Percentiles rank a stretch among this genome's conserved stretches.
These are phyloP conservation scores for Eulimnadia texana DNA, from an alignment of 1,140 invertebrate species.

Conservation along the genomic window DNA sequence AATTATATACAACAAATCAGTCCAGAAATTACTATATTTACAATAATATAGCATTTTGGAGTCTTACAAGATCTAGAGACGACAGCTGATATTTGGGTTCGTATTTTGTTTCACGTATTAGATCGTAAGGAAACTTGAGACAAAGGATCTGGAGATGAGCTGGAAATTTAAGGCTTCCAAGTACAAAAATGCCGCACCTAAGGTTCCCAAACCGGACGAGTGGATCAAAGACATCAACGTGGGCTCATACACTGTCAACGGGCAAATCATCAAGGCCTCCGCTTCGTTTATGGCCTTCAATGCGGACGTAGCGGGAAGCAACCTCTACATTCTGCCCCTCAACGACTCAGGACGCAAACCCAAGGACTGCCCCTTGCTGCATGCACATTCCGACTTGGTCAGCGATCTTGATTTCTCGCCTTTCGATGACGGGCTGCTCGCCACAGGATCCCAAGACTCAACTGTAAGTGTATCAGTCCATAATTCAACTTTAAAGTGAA, in stretches of 20 bases:
- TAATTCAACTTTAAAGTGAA: neutral
- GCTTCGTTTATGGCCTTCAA: slow-evolving; percentile 87
- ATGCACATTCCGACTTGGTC: slow-evolving; percentile 74
- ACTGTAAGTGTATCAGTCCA: slow-evolving; percentile 38
- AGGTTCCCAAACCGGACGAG: slow-evolving; percentile 78
- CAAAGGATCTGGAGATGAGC: too few relatives aligned
- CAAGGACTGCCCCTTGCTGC: slow-evolving; percentile 64
- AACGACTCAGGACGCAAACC: slow-evolving; percentile 73
- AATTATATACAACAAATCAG: too few relatives aligned
- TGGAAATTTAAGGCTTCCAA: slow-evolving; percentile 94
- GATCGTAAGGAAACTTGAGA: too few relatives aligned
- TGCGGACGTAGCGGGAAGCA: slow-evolving; percentile 59
- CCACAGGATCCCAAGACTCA: slow-evolving; percentile 81
- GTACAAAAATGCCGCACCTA: slow-evolving; percentile 89
- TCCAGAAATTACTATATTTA: too few relatives aligned
- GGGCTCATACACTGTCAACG: slow-evolving; percentile 79
- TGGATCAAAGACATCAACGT: slow-evolving; percentile 78
- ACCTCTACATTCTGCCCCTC: slow-evolving; percentile 67
- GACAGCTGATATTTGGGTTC: too few relatives aligned
- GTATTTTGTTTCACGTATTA: too few relatives aligned
- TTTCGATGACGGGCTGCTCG: slow-evolving; percentile 78
- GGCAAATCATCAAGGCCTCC: slow-evolving; percentile 83
- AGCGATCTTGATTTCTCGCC: slow-evolving; percentile 91
- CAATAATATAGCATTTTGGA: too few relatives aligned
- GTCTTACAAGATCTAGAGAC: too few relatives aligned